Evolutionary conservation across 1,140 invertebrate genomes (phyloP), one percentile per base, ranked within the genome.

Genomic region (Acromyrmex charruanus): DNA sequence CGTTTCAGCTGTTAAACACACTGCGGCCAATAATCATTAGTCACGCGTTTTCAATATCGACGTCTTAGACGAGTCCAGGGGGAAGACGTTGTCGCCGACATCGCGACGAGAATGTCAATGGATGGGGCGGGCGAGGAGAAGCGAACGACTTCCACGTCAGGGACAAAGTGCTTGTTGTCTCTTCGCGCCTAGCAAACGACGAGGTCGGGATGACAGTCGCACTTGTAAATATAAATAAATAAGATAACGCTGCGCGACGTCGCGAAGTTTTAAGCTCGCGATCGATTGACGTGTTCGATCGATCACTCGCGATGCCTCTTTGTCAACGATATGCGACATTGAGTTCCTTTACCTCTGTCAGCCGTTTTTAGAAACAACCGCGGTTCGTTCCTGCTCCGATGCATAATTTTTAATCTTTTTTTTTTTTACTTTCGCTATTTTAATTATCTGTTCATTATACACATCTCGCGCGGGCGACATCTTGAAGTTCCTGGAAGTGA

Each of bases 1-100:
- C 79, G 72, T 75, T 59, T 53, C 61, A 69, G 31, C 69, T 63
- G 51, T 80, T 79, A 77, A 88, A 88, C 68, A 82, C 85, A 82
- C 82, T 55, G 87, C 86, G 80, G 77, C 86, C 90, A 91, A 92
- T 93, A 93, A 92, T 93, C 93, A 92, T 94, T 92, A 93, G 89
- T 94, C 93, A 93, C 92, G 91, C 88, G 91, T 91, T 93, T 92
- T 93, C 92, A 93, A 91, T 93, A 93, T 93, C 89, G 91, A 89
- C 82, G 80, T 90, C 85, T 84, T 77, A 77, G 77, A 72, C 85
- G 58, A 51, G 49, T 10, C 39, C 49, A 59, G n/a, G 18, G 16
- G 66, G 6, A 49, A 58, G 58, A 86, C 51, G 77, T 68, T 81
- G 81, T 72, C 80, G 85, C 65, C 49, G 79, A 84, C 66, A 55